A percentile compares a stretch with the other conserved stretches of the same genome.
Conservation (phyloP, 2,888 invertebrate species). For the Malachius bipustulatus region DNA sequence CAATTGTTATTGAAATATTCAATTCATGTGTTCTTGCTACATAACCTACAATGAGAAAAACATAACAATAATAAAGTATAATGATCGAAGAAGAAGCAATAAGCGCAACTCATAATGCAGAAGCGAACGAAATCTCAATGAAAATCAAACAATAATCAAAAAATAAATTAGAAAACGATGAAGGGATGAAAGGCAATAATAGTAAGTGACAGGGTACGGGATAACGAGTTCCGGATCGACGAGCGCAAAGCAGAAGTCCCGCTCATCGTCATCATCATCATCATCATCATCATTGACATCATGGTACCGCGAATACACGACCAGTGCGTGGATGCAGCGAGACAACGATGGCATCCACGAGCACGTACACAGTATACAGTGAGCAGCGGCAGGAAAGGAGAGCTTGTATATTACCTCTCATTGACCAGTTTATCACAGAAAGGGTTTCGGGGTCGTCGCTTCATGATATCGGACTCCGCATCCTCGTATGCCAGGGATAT, state of each 20-base stretch:
- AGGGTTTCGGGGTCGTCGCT: constrained; percentile 95
- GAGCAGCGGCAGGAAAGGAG: constrained; percentile 9
- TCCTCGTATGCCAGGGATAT: constrained; percentile 97
- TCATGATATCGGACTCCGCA: constrained; percentile 98
- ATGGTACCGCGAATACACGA: too few species aligned
- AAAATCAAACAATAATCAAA: neutral
- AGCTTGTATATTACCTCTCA: constrained; percentile 65
- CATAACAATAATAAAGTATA: too few species aligned
- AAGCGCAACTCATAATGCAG: constrained; percentile 1
- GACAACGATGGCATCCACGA: neutral
- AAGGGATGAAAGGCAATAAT: too few species aligned
- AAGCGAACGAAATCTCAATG: neutral
- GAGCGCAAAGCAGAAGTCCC: too few species aligned
- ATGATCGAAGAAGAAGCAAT: constrained; percentile 3
- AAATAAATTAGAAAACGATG: neutral
- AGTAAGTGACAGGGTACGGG: too few species aligned
- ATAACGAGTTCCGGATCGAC: too few species aligned
- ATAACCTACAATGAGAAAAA: too few species aligned
- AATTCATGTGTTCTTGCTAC: too few species aligned
- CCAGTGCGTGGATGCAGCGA: neutral
- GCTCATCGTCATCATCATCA: too few species aligned
- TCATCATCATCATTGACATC: too few species aligned
- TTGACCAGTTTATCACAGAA: constrained; percentile 96
- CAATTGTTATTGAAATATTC: too few species aligned
- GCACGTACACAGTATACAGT: neutral